Evolutionary conservation across 2,797 vertebrate genomes (phyloP).

Genomic region (Helostoma temminkii): DNA sequence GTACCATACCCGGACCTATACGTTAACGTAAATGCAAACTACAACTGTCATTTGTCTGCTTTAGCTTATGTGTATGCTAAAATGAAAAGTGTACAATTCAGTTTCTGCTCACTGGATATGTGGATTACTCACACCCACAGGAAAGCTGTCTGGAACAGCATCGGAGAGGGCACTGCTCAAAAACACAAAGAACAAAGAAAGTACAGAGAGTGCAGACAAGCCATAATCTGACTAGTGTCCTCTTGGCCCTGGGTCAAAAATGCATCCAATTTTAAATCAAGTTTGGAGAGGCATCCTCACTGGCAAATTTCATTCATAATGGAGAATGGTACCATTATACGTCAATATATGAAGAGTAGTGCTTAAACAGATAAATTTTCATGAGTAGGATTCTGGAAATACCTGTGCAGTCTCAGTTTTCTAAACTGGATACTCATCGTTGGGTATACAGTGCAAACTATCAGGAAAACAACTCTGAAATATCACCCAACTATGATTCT

Average conservation of each 20-base stretch:
- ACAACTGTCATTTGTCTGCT: constrained; percentile 28
- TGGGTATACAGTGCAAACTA: no score
- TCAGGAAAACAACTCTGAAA: background rate
- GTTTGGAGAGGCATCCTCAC: constrained; percentile 1
- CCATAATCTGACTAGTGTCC: constrained; percentile 31
- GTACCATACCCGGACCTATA: background rate
- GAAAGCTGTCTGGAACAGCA: constrained; percentile 39
- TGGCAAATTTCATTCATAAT: background rate
- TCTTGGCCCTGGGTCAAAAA: constrained; percentile 10
- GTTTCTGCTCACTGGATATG: constrained; percentile 41
- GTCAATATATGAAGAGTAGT: no score
- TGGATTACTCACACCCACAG: constrained; percentile 51
- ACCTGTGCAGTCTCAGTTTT: no score
- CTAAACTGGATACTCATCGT: no score
- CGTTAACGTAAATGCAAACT: constrained; percentile 1
- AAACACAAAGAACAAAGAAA: constrained; percentile 36
- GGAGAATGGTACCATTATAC: background rate
- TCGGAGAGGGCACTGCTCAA: constrained; percentile 36
- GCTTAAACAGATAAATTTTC: background rate
- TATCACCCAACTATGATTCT: background rate
- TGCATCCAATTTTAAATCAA: constrained; percentile 24
- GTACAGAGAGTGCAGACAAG: constrained; percentile 49
- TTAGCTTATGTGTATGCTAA: constrained; percentile 34
- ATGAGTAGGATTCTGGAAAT: background rate
- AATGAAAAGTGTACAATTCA: constrained; percentile 49